Evolutionary conservation across 2,888 invertebrate species (phyloP), one percentile per base, ranked within the genome.

Genomic region (Macrosoma leucophasiata): DNA sequence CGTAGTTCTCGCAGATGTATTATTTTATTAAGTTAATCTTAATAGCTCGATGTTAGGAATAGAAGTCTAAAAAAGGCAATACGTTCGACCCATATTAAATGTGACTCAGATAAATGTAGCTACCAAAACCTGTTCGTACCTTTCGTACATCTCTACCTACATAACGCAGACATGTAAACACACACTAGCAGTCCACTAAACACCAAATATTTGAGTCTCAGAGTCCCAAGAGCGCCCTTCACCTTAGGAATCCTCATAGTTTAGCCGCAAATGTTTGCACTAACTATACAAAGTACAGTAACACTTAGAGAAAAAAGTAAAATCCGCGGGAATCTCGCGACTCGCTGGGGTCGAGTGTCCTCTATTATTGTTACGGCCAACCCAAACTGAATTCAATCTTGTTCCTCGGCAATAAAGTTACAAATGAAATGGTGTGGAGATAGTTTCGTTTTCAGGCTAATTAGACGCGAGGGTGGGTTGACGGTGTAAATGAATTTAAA

Each of bases 381-480:
- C 7, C 17, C 21, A 29, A 41, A 31, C 40, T 7, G 50, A 62
- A 58, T 36, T 29, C 41, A 45, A 53, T 66, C 55, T 48, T 67
- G 61, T 24, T 3, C 1, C 11, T n/a, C 7, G n/a, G 7, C 1
- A 12, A 40, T 59, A 73, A 48, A 52, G 62, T 48, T 46, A 36
- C 50, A 36, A 50, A 43, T 58, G 26, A 38, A 36, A 34, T 37
- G 38, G 12, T 23, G 29, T 13, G 21, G 24, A 27, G 43, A 50
- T 54, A 60, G 57, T 61, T 62, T 63, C 62, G 66, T 74, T 77
- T 76, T 72, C 68, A 77, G 68, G 81, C 81, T 82, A 81, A 81
- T 81, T 78, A 81, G 75, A 61, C 58, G 50, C 62, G 54, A 62
- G 68, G 63, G 52, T 48, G 47, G 49, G 43, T 36, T 36, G 33